phyloP scores from a whole-genome alignment of 2,113 vertebrate species.

The Copsychus sechellarum region DNA sequence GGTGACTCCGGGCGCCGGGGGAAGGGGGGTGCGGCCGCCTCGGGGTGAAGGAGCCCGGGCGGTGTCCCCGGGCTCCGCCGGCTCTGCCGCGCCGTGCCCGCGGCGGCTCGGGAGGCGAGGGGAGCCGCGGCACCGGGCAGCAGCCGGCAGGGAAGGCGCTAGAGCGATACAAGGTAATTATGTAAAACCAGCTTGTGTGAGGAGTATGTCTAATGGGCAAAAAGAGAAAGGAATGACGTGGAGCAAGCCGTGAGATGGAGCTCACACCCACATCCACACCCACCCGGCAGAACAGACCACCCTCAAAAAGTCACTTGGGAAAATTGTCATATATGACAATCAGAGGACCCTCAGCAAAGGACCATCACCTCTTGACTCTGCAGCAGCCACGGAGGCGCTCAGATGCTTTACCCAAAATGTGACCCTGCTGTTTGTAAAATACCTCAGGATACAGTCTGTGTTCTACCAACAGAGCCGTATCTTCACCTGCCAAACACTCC shows the following conservation, averaged over 20 bases:
- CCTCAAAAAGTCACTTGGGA: not conserved
- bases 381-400: not conserved
- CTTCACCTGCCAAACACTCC: not conserved
- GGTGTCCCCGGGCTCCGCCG: not conserved
- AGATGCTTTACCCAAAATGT: not conserved
- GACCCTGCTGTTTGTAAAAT: not conserved
- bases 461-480: not conserved
- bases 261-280: not conserved
- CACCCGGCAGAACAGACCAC: not conserved
- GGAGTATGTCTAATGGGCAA: not conserved
- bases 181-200: not conserved
- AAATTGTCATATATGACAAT: rapidly evolving
- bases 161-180: not conserved
- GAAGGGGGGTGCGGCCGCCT: not conserved
- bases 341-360: not conserved
- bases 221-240: not conserved
- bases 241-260: not conserved
- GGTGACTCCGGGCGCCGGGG: slow-evolving; percentile 69
- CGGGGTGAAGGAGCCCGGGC: not conserved
- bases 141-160: not conserved
- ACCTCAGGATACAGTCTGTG: rapidly evolving
- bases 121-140: rapidly evolving
- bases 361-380: too few species aligned
- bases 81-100: not conserved
- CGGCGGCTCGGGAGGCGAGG: not conserved